These are phyloP conservation scores for Naso thynnoides DNA, from an alignment of 2,797 vertebrate genomes.

Conservation along the genomic window DNA sequence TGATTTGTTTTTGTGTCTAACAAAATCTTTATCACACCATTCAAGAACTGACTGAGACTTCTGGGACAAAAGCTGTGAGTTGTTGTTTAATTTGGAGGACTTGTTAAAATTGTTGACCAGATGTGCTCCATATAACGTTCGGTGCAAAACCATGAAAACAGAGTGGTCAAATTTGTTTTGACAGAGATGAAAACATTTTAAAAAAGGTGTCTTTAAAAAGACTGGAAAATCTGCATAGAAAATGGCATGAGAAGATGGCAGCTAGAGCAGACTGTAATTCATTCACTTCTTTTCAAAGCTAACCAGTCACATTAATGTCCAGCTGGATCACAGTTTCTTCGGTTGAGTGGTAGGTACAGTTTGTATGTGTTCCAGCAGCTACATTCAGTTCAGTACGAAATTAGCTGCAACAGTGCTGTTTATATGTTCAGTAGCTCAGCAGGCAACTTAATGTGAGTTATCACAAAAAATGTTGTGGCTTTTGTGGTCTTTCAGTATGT, in stretches of 20 bases:
- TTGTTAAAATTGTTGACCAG: not conserved
- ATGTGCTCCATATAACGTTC: not conserved
- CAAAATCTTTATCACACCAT: not conserved
- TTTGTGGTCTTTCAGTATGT: not conserved
- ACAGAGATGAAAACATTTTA: not conserved
- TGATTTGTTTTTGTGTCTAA: not conserved
- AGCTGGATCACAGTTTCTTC: not conserved
- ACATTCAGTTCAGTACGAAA: not conserved
- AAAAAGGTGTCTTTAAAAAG: not conserved
- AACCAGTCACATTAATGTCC: not conserved
- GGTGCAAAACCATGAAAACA: too few relatives aligned
- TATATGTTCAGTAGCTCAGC: not conserved
- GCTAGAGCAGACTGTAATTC: not conserved
- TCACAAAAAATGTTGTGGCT: not conserved
- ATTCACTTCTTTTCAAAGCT: not conserved
- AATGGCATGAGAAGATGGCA: not conserved
- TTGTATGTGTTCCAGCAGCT: not conserved
- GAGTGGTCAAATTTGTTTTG: not conserved
- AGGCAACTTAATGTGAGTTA: not conserved
- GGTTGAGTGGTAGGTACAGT: not conserved
- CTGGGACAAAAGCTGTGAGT: too few relatives aligned
- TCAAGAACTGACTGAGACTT: not conserved
- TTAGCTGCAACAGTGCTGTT: not conserved
- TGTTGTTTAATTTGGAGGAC: not conserved
- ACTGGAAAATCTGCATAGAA: too few relatives aligned